A percentile compares a stretch with the other conserved stretches of the same genome.
phyloP scores from a whole-genome alignment of 2,797 vertebrate genomes.

The Tragopan temminckii region DNA sequence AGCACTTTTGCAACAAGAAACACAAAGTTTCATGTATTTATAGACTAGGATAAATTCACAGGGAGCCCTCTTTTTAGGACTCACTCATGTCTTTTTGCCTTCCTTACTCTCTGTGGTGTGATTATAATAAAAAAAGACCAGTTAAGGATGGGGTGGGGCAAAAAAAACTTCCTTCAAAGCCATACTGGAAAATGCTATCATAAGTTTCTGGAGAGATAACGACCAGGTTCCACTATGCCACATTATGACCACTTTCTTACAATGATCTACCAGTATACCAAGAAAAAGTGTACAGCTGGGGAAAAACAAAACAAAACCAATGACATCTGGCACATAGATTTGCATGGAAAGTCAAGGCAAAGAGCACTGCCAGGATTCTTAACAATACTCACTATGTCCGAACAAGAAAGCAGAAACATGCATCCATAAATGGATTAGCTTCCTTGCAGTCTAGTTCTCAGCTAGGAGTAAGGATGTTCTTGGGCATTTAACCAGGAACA shows the following conservation, averaged over 20 bases:
- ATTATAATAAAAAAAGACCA: not conserved
- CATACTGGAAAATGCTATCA: not conserved
- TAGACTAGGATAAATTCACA: slow-evolving; percentile 8
- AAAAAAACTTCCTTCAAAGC: slow-evolving; percentile 19
- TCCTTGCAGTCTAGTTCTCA: slow-evolving; percentile 51
- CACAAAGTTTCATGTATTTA: not conserved
- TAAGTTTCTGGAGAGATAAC: not conserved
- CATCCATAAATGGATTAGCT: slow-evolving; percentile 50
- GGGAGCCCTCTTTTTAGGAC: slow-evolving; percentile 1
- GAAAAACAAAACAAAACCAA: not conserved
- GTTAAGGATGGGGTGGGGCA: not conserved
- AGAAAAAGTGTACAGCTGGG: slow-evolving; percentile 44
- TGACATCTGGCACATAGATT: slow-evolving; percentile 57
- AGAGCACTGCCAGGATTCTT: slow-evolving; percentile 51
- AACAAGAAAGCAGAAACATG: not conserved
- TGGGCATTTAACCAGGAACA: slow-evolving; percentile 40
- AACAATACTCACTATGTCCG: slow-evolving; percentile 26
- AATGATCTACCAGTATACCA: not conserved
- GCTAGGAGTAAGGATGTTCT: not conserved
- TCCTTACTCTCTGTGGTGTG: not conserved
- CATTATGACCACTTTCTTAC: not conserved
- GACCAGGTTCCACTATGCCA: not conserved
- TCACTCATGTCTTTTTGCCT: slow-evolving; percentile 23
- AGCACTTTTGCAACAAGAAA: slow-evolving; percentile 1
- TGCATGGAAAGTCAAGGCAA: slow-evolving; percentile 38